phyloP scores from a whole-genome alignment of 2,797 vertebrate species.

The Coregonus ussuriensis region DNA sequence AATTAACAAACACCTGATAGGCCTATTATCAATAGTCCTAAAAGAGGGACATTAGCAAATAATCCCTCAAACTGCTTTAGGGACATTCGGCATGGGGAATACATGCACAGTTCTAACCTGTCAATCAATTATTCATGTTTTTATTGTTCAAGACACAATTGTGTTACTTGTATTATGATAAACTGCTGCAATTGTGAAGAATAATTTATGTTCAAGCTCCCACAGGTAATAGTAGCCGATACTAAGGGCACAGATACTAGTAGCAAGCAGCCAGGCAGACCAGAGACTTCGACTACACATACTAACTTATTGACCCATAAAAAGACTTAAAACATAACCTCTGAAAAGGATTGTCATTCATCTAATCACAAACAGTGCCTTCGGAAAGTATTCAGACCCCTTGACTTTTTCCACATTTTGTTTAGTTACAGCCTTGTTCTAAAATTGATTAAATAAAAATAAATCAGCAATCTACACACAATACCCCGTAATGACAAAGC shows the following conservation, averaged over 20 bases:
- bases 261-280: not conserved
- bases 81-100: conserved; percentile 14
- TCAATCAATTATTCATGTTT: conserved; percentile 37
- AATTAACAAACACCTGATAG: not conserved
- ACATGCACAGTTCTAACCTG: conserved; percentile 15
- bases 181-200: not conserved
- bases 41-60: conserved; percentile 7
- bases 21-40: not conserved
- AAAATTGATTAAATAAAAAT: too few species aligned
- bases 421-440: too few species aligned
- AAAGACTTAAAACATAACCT: not conserved
- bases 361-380: not conserved
- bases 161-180: not conserved
- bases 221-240: not conserved
- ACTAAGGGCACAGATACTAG: not conserved
- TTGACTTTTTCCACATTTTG: too few species aligned
- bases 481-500: not conserved
- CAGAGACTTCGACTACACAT: not conserved
- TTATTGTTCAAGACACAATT: not conserved
- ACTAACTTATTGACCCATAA: not conserved
- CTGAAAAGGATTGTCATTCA: not conserved
- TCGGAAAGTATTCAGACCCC: too few species aligned
- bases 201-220: not conserved
- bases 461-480: too few species aligned
- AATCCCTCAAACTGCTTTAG: conserved; percentile 5